Conservation (phyloP, 53 echinoderm and acorn worm genomes). For the Temnopleurus reevesii region DNA sequence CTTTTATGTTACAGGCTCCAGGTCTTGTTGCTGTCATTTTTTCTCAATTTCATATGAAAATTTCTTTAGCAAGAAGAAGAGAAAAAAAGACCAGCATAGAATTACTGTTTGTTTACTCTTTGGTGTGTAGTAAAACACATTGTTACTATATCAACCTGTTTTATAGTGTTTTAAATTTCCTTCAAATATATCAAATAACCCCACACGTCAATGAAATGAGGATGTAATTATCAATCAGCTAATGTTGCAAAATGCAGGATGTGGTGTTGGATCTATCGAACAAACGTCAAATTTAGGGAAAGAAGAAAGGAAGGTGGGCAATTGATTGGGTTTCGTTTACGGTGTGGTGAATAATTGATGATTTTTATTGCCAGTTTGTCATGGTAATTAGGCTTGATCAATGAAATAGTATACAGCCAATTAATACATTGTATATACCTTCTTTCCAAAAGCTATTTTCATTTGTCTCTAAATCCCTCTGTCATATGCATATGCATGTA, state of each 20-base stretch:
- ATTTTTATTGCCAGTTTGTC: constrained; percentile 4
- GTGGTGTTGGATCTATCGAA: not conserved
- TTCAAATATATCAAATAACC: too few species aligned
- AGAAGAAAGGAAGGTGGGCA: not conserved
- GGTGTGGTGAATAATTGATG: constrained; percentile 14
- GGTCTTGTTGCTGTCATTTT: too few species aligned
- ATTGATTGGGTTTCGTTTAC: not conserved
- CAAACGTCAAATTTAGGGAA: not conserved
- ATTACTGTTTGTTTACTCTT: too few species aligned
- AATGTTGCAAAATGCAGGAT: not conserved
- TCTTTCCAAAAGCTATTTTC: not conserved
- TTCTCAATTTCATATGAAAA: too few species aligned
- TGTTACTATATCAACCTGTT: too few species aligned
- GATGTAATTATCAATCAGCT: not conserved
- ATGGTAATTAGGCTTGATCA: not conserved
- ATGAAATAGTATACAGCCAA: not conserved
- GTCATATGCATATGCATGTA: too few species aligned
- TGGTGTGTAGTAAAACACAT: too few species aligned
- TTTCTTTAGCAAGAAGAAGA: too few species aligned
- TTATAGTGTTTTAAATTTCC: too few species aligned
- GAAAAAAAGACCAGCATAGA: too few species aligned
- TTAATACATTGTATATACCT: not conserved
- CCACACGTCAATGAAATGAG: too few species aligned
- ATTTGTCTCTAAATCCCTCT: not conserved
- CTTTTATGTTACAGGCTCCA: too few species aligned